Evolutionary conservation across 2,113 vertebrate species (phyloP), one percentile per base, ranked within the genome.

Genomic region (Protomyctophum bolini): DNA sequence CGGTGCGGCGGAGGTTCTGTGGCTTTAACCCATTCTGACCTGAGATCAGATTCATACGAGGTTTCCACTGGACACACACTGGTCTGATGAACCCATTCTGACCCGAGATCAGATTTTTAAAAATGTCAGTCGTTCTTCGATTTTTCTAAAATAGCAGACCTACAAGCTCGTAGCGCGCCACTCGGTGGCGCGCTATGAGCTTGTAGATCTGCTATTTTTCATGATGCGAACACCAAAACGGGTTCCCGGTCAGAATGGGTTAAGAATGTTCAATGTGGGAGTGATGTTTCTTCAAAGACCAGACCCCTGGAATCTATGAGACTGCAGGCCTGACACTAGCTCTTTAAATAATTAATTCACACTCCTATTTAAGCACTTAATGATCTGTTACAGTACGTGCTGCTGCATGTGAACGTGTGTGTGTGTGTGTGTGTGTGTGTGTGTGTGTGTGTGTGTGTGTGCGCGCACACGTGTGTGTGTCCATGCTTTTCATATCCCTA

Each of bases 281-380:
- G 81, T 72, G 66, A 11, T 28, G 62, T 55, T 0, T 45, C 79
- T 83, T 86, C 72, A 86, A 78, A 86, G 76, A 45, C 57, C 61
- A 68, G 60, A 60, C 52, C 52, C 73, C 33, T 55, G 33, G 33
- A 41, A 41, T 41, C 3, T 9, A 4, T 12, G 54, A 76, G 57
- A 70, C 63, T 2, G 12, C 63, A 59, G 66, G 54, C 75, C 47
- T 70, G 72, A 74, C 73, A 73, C 75, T 73, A 52, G 28, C 21
- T 48, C 60, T 71, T 63, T 80, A 21, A 80, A 85, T 80, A 65
- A 84, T 78, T 87, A 29, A 82, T 75, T 61, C 68, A 77, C 82
- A 48, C 75, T 79, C 51, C 56, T 77, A 11, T 83, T 72, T 72
- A 80, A 78, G 73, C 73, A 75, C 79, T 79, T 56, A 10, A 62